These are phyloP conservation scores for Micropoecilia bifurca DNA, from an alignment of 2,797 vertebrate genomes.

Conservation along the genomic window DNA sequence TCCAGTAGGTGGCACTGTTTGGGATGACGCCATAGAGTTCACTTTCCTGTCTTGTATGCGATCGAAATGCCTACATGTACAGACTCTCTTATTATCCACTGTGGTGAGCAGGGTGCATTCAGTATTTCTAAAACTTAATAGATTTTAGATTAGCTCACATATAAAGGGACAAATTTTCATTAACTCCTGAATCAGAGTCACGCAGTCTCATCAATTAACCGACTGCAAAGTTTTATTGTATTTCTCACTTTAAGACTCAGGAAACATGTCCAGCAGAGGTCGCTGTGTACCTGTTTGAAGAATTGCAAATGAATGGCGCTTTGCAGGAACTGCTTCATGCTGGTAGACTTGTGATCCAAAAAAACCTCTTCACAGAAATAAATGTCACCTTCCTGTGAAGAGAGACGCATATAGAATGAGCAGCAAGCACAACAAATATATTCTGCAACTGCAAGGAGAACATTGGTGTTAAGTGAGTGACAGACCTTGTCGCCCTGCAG, in stretches of 20 bases:
- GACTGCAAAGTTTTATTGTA: constrained; percentile 1
- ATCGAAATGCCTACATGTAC: background rate
- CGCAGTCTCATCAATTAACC: background rate
- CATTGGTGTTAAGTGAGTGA: background rate
- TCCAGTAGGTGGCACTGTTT: background rate
- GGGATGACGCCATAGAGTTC: background rate
- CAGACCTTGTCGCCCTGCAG: constrained; percentile 78
- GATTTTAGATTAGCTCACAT: background rate
- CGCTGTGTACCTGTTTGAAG: constrained; percentile 87
- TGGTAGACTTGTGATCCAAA: constrained; percentile 83
- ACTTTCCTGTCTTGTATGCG: background rate
- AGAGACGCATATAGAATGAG: background rate
- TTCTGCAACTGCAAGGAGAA: background rate
- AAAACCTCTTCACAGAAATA: constrained; percentile 85
- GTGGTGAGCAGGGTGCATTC: background rate
- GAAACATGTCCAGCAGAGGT: constrained; percentile 46
- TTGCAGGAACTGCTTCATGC: constrained; percentile 85
- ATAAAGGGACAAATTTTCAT: background rate
- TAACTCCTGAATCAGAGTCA: background rate
- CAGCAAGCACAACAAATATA: background rate
- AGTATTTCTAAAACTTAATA: background rate
- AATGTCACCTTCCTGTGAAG: constrained; percentile 80
- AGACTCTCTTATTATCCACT: background rate
- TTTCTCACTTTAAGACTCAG: background rate
- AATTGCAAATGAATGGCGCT: constrained; percentile 88